These are phyloP conservation scores for Myathropa florea DNA, from an alignment of 2,888 invertebrate species.

Conservation along the genomic window DNA sequence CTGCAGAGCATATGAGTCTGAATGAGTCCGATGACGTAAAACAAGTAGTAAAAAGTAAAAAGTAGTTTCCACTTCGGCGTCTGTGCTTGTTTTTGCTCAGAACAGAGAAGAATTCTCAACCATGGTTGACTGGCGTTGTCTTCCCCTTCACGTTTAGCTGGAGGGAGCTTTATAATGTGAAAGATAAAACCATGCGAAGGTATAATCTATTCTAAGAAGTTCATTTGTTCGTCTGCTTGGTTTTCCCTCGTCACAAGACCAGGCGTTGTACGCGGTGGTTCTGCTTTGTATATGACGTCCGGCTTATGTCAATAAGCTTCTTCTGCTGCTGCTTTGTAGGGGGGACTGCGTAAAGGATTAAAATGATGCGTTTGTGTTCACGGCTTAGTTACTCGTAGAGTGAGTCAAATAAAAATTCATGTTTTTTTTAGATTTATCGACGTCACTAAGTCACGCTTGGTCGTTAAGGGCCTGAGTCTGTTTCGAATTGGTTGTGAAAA, in stretches of 20 bases:
- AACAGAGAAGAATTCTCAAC: not conserved
- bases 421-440: too few species aligned
- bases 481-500: too few species aligned
- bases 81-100: not conserved
- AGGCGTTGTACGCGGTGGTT: not conserved
- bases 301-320: constrained; percentile 26
- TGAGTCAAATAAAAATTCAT: not conserved
- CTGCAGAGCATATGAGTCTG: not conserved
- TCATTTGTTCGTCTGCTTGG: constrained; percentile 35
- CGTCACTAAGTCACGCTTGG: too few species aligned
- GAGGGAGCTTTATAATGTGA: constrained; percentile 41
- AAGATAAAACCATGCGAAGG: constrained; percentile 19
- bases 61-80: not conserved
- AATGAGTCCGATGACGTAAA: constrained; percentile 28
- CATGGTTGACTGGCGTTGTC: constrained; percentile 1
- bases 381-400: not conserved
- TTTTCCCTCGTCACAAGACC: not conserved
- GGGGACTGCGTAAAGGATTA: not conserved
- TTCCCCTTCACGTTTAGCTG: not conserved
- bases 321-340: not conserved
- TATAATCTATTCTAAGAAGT: constrained; percentile 43
- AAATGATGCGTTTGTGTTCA: not conserved
- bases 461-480: too few species aligned
- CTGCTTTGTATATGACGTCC: not conserved
- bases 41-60: too few species aligned